Base-by-base conservation (phyloP, 2,797 vertebrate species). In the Thalassophryne amazonica region DNA sequence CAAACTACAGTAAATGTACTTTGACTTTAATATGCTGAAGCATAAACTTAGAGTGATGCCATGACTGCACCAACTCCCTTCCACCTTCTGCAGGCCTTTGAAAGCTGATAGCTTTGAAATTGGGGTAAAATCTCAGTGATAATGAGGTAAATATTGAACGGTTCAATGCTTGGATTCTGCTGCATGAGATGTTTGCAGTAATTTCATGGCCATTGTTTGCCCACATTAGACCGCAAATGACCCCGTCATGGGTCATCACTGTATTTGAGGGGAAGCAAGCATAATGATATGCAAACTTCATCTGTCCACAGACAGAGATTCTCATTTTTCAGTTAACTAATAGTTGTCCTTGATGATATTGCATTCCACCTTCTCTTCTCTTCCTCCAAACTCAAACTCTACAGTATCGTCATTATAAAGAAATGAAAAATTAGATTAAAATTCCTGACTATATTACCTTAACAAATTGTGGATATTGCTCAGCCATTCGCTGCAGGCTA, bases 91-190 rank as follows among this genome's bases (percentile, higher is more conserved):
- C 15, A 21, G 18, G 27, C 28, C 38, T 22, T 21, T 1, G 1
- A 17, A 41, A 57, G 38, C 25, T 1, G 1, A 17, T 41, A 57
- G 38, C 25, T 5, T 6, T 18, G 27, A 3, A 35, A 54, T 5
- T 7, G 36, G 27, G 37, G 27, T n/a, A 6, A 50, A 61, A 42
- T 31, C 34, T 37, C 0, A 13, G 5, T 27, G 53, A 74, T 80
- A 79, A 83, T 80, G 51, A 78, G 60, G 59, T 73, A 79, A 86
- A 83, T 83, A 83, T 83, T 84, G 49, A 57, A 72, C 57, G 69
- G 69, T 49, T 46, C 46, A 81, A 60, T 49, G 51, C 59, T 60
- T 60, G 20, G 40, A 73, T 56, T 77, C 46, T 56, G 38, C 70
- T 50, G 67, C 61, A 49, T 40, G 42, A 49, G 62, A 68, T 82